Evolutionary conservation across 2,113 vertebrate species (phyloP).

Genomic region (Syngnathus typhle): DNA sequence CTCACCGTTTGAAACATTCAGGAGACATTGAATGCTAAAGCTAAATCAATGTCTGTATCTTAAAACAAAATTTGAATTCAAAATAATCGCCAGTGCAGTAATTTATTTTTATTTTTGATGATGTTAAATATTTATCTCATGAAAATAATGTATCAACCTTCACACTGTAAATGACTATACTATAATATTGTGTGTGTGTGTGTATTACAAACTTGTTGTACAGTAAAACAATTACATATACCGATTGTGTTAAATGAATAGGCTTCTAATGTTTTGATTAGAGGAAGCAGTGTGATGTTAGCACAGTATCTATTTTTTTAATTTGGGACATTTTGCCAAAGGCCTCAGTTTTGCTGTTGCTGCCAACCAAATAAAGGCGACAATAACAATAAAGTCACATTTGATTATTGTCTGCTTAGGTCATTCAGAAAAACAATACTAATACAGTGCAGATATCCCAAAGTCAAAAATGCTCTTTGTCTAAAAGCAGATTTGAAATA

Average conservation of each 20-base stretch:
- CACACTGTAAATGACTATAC: slow-evolving; percentile 51
- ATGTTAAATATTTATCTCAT: slow-evolving; percentile 54
- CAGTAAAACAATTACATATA: slow-evolving; percentile 38
- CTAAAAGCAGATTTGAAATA: too few species aligned
- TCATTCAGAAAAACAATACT: neutral
- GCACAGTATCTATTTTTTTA: slow-evolving; percentile 72
- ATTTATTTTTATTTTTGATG: neutral
- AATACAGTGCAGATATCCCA: neutral
- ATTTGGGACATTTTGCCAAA: slow-evolving; percentile 66
- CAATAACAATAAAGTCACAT: slow-evolving; percentile 41
- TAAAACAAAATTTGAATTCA: slow-evolving; percentile 31
- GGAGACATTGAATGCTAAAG: slow-evolving; percentile 23
- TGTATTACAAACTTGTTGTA: slow-evolving; percentile 57
- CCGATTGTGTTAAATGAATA: slow-evolving; percentile 52
- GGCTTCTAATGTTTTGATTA: slow-evolving; percentile 59
- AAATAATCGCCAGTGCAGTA: slow-evolving; percentile 45
- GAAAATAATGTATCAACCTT: slow-evolving; percentile 54
- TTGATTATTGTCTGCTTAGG: slow-evolving; percentile 1
- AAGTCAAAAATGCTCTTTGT: neutral
- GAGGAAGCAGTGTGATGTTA: slow-evolving; percentile 51
- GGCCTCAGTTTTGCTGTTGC: slow-evolving; percentile 67
- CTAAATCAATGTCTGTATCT: slow-evolving; percentile 38
- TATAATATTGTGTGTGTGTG: slow-evolving; percentile 41
- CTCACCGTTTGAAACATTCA: slow-evolving; percentile 26
- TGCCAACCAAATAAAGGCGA: slow-evolving; percentile 72